Conservation (phyloP, 2,113 vertebrate genomes). For the Myiagra hebetior region DNA sequence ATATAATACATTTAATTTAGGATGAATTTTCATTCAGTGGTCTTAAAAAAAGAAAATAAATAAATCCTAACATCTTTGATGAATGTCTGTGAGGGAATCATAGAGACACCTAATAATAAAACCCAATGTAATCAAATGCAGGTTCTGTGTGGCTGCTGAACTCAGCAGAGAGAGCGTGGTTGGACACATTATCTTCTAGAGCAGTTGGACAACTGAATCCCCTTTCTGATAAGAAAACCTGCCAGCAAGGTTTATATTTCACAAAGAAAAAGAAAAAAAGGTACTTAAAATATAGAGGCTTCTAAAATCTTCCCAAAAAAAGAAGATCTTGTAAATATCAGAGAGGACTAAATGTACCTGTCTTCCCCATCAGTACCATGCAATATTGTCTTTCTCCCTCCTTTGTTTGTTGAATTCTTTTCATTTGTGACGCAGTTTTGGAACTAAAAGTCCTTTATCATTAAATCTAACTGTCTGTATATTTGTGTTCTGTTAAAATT, state of each 20-base stretch:
- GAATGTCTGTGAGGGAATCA: neutral
- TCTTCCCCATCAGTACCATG: neutral
- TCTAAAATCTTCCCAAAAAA: neutral
- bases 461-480: neutral
- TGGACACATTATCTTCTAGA: neutral
- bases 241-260: neutral
- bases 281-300: neutral
- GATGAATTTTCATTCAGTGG: neutral
- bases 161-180: neutral
- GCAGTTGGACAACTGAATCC: neutral
- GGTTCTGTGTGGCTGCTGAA: neutral
- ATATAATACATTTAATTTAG: neutral
- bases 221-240: neutral
- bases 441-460: neutral
- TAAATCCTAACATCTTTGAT: neutral
- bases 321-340: neutral
- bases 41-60: neutral
- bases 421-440: conserved; percentile 24
- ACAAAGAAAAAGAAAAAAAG: neutral
- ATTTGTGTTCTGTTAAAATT: conserved; percentile 25
- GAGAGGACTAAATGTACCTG: neutral
- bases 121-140: neutral
- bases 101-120: neutral
- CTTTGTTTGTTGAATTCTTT: neutral
- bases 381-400: neutral